Percentiles rank a stretch among this genome's conserved stretches.
These are phyloP conservation scores for Macrosteles quadrilineatus DNA, from an alignment of 1,140 invertebrate genomes.

Conservation along the genomic window DNA sequence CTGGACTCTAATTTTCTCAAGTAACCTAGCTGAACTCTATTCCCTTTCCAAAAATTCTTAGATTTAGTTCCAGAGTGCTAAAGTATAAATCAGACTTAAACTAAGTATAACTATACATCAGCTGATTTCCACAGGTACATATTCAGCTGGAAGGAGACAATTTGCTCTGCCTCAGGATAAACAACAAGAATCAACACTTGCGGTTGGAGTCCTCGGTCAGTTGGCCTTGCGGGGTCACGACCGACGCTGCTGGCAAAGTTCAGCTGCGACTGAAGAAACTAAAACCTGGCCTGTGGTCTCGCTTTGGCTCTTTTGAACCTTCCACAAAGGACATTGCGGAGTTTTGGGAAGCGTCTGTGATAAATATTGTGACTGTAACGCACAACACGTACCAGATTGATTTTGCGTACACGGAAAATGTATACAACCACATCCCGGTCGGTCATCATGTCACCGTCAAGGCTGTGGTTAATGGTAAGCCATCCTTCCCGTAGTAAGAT, in stretches of 20 bases:
- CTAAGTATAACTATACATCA: no score
- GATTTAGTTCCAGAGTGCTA: no score
- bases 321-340: constrained; percentile 6
- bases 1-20: no score
- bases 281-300: constrained; percentile 51
- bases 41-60: no score
- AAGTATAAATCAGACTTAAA: no score
- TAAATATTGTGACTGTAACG: constrained; percentile 32
- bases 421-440: constrained; percentile 54
- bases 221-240: constrained; percentile 36
- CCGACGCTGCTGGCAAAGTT: constrained; percentile 32
- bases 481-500: background rate
- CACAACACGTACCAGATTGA: constrained; percentile 40
- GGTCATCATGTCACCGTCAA: constrained; percentile 61
- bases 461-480: constrained; percentile 54
- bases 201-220: constrained; percentile 30
- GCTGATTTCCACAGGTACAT: constrained; percentile 31
- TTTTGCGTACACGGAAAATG: constrained; percentile 44
- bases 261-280: constrained; percentile 48
- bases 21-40: no score
- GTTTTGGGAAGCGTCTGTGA: constrained; percentile 33
- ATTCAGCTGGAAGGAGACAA: constrained; percentile 28
- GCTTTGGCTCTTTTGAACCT: constrained; percentile 49
- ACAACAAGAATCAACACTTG: constrained; percentile 27
- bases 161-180: constrained; percentile 23